Base-by-base conservation (phyloP, 2,888 invertebrate genomes). In the Marasmarcha lunaedactyla region DNA sequence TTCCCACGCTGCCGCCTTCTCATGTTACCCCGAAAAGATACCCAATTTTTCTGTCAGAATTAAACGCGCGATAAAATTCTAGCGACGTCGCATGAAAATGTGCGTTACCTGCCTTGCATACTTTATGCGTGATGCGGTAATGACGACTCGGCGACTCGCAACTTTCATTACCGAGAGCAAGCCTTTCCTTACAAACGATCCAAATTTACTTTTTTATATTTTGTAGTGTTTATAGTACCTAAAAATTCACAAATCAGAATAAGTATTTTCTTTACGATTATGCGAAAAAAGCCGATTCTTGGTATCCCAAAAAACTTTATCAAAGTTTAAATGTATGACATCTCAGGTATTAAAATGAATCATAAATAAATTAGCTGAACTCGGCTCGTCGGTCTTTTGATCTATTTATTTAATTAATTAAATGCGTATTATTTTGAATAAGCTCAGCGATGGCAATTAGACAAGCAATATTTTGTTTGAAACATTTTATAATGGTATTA, bases 31-130 rank as follows among this genome's bases (percentile, higher is more conserved):
- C 60, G 57, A 69, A 70, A 68, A 69, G 72, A 73, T 72, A 66
- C 69, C 71, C 71, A 71, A n/a, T 78, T 78, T 77, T 76, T 73
- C 72, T 71, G 66, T 70, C 68, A 71, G 73, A 81, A 81, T 83
- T 83, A 81, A 81, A 77, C 77, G 73, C 64, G 71, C 76, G 81
- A 83, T 81, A 83, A 83, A 79, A 83, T 83, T 83, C 83, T 73
- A 70, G 77, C 73, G 77, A 77, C 78, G 83, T 83, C 78, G 73
- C 81, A 77, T 79, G 79, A 79, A 83, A 83, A 83, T 81, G 79
- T 81, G 74, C 79, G 78, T 79, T 76, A 81, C 83, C 79, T 79
- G 83, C 68, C 83, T 74, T 81, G 83, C 83, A 83, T 83, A 81
- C 78, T 83, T 81, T 69, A 59, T 70, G 63, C 63, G 62, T 77